Evolutionary conservation across 2,797 vertebrate species (phyloP).

Genomic region (Cheirogaleus major): DNA sequence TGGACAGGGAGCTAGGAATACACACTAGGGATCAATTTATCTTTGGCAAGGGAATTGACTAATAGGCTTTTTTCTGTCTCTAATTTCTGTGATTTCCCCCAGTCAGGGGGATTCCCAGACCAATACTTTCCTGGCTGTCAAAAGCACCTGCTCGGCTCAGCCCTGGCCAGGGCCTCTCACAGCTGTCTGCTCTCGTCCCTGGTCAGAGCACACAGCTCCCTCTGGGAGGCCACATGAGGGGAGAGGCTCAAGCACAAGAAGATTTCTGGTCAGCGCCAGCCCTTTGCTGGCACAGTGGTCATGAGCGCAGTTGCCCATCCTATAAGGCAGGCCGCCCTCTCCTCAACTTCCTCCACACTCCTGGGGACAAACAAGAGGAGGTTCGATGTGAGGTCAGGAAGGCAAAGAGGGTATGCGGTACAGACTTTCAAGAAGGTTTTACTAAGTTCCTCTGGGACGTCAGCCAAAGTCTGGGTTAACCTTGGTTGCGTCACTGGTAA

Average conservation of each 20-base stretch:
- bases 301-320: rapidly evolving
- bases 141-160: constrained; percentile 47
- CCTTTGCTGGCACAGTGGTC: background rate
- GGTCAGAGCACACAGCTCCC: background rate
- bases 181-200: constrained; percentile 18
- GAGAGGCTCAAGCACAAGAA: background rate
- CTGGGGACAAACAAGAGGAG: background rate
- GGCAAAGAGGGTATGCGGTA: background rate
- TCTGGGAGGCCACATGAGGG: background rate
- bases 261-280: background rate
- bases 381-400: background rate
- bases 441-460: constrained; percentile 58
- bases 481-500: constrained; percentile 60
- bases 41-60: constrained; percentile 56
- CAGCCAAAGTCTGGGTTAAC: constrained; percentile 69
- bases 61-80: constrained; percentile 66
- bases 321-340: background rate
- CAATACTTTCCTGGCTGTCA: constrained; percentile 69
- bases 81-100: constrained; percentile 63
- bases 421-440: constrained; percentile 27
- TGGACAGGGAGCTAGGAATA: background rate
- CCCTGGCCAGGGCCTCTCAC: background rate
- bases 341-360: background rate
- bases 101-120: constrained; percentile 40
- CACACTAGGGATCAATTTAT: constrained; percentile 53